Evolutionary conservation across 2,797 vertebrate genomes (phyloP), one percentile per base, ranked within the genome.

Genomic region (Acanthiza pusilla): DNA sequence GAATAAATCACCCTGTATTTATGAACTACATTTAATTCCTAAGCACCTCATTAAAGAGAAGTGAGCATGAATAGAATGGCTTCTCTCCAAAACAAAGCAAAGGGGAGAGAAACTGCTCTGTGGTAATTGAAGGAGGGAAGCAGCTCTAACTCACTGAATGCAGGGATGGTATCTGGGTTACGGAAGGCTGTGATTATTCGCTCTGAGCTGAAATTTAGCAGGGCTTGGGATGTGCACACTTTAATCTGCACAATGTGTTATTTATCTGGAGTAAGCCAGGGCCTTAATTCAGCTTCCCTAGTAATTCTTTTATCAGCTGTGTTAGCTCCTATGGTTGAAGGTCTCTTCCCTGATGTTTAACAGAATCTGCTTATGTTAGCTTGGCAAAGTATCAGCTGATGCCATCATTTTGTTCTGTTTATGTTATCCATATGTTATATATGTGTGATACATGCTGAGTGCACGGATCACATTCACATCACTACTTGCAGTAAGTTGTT

Each of bases 1-100:
- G 72, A 95, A 94, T 96, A 96, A 96, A 94, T 97, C 83, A 91
- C 53, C 57, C 66, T 68, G 86, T 90, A 93, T 97, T 96, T 95
- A 96, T 85, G 90, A 96, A 94, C 80, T 87, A 62, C 77, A 80
- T 93, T 94, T 96, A 96, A 91, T 94, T 91, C 94, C 91, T 91
- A 93, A 96, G 91, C 84, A 96, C 81, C 95, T 97, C 94, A 91
- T 96, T 96, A 96, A 94, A 94, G 40, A 68, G 84, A 90, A 65
- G 22, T 19, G 74, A 94, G 53, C 78, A 74, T 2, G 12, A 95
- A 96, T 90, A 86, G 93, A 95, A 94, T 88, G 80, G 81, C 86
- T 95, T 83, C 90, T 87, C 81, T 96, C 90, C 93, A 91, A 93
- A 96, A 93, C 77, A 94, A 96, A 95, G 91, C 71, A 71, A 88